Percentiles rank a stretch among this genome's conserved stretches.
Evolutionary conservation across 2,797 vertebrate genomes (phyloP).

Genomic region (Clarias pachynema): DNA sequence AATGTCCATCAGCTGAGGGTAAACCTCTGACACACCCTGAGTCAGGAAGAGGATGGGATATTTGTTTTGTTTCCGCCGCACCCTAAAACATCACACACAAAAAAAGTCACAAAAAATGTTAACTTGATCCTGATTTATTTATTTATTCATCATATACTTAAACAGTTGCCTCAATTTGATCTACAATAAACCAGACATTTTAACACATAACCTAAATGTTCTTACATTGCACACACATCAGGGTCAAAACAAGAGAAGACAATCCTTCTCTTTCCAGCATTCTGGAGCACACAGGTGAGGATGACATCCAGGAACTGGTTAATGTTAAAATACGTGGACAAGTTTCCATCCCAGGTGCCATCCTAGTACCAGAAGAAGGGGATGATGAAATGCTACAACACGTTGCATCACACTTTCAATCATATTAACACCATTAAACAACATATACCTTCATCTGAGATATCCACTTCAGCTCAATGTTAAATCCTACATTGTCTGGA

Average conservation of each 20-base stretch:
- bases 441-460: slow-evolving; percentile 82
- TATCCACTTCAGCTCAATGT: slow-evolving; percentile 98
- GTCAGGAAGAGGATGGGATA: slow-evolving; percentile 97
- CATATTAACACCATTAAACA: background rate
- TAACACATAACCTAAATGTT: slow-evolving; percentile 36
- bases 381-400: background rate
- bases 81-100: slow-evolving; percentile 72
- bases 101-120: background rate
- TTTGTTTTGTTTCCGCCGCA: slow-evolving; percentile 95
- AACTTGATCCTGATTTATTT: background rate
- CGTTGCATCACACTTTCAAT: background rate
- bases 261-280: slow-evolving; percentile 86
- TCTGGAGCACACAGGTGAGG: slow-evolving; percentile 87
- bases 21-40: slow-evolving; percentile 87
- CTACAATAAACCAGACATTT: background rate
- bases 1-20: slow-evolving; percentile 95
- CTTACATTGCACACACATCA: slow-evolving; percentile 96
- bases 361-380: slow-evolving; percentile 72
- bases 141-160: background rate
- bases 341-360: slow-evolving; percentile 91
- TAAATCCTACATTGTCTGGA: slow-evolving; percentile 91
- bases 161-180: background rate
- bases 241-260: slow-evolving; percentile 97
- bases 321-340: slow-evolving; percentile 96
- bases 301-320: slow-evolving; percentile 90